Evolutionary conservation across 1,140 invertebrate genomes (phyloP), one percentile per base, ranked within the genome.

Genomic region (Manduca sexta): DNA sequence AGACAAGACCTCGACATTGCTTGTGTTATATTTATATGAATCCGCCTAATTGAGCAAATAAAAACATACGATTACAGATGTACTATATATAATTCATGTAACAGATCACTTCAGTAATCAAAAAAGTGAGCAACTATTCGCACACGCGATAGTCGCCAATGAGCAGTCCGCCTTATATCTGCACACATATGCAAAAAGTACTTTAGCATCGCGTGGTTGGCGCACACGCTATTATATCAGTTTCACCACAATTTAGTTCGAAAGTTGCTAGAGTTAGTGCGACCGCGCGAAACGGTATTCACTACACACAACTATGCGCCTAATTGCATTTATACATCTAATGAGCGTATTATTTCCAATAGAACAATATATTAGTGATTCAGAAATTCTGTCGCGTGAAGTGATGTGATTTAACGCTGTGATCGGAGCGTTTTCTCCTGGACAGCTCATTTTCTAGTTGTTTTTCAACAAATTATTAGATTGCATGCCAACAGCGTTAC

Each of bases 241-340:
- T 82, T 84, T 84, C 76, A 73, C 74, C 72, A 61, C 65, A 64
- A 74, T 79, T 79, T 81, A 64, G 67, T 62, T 78, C 49, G 80
- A 84, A 84, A 81, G 77, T 74, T 15, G 55, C 52, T 35, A 34
- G 52, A 57, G 55, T 52, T 51, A 53, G 55, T 43, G 64, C 77
- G 69, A 62, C 76, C 76, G 65, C 63, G 74, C 71, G 79, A 70
- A 70, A 70, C 80, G 75, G 60, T 67, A 71, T 73, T 72, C 64
- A 59, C 61, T 52, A 63, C 62, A 57, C 56, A 69, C 62, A 67
- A 74, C 56, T 73, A 78, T 76, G 64, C 72, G 55, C 44, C 64
- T 78, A 84, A 84, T 80, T 81, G 67, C 67, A 73, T 74, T 70
- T 63, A 73, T 56, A 65, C 60, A 62, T 69, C 61, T 72, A 73